These are phyloP conservation scores for Drosophila fungiperda DNA, from an alignment of 2,888 invertebrate species.

Conservation along the genomic window DNA sequence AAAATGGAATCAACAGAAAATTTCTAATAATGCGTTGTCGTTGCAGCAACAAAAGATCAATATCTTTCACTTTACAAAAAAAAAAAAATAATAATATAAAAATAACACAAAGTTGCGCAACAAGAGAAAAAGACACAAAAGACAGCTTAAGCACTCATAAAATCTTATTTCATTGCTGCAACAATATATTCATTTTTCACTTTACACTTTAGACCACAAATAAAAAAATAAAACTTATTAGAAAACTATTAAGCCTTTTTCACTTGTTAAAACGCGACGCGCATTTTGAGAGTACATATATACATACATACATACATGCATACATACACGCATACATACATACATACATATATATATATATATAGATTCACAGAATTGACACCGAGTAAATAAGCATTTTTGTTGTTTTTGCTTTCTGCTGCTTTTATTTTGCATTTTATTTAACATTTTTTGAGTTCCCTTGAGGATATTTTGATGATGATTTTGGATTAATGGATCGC, in stretches of 20 bases:
- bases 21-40: background rate
- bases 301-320: background rate
- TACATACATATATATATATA: background rate
- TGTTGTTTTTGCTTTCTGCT: background rate
- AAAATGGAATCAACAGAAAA: background rate
- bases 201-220: background rate
- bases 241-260: background rate
- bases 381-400: background rate
- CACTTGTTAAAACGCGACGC: background rate
- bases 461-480: background rate
- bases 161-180: background rate
- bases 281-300: background rate
- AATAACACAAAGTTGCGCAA: background rate
- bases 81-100: background rate
- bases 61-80: constrained; percentile 1
- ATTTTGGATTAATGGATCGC: background rate
- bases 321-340: background rate
- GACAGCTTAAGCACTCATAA: background rate
- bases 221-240: background rate
- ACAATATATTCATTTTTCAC: background rate
- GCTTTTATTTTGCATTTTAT: background rate
- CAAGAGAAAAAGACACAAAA: background rate
- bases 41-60: background rate
- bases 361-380: background rate
- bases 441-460: background rate